Evolutionary conservation across 2,888 invertebrate species (phyloP), one percentile per base, ranked within the genome.

Genomic region (Rutpela maculata): DNA sequence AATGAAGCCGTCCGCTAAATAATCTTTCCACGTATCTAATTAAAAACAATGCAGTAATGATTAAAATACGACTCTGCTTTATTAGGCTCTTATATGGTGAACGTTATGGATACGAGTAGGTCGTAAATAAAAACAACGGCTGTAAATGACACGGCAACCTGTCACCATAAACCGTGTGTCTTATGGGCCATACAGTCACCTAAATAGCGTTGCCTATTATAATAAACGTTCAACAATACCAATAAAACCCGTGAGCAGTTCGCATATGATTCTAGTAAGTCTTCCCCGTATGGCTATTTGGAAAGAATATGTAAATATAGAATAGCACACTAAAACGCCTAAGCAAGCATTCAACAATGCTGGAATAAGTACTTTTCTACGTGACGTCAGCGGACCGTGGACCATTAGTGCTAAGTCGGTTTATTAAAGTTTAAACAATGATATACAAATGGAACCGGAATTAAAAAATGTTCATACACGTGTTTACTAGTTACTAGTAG

Each of bases 81-180:
- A 70, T 70, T 70, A 60, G 70, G 57, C 65, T 73, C 73, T 73
- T 73, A 65, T 73, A 73, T 65, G 65, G 73, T 65, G 65, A 31
- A 73, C 73, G 65, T 73, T 73, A 66, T 73, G 73, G 56, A 65
- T 73, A 73, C 73, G 35, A 59, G 73, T 35, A 12, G 9, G 35
- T 56, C 65, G 73, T 73, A 65, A 73, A 73, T 65, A 73, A 73
- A 73, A 65, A 59, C 15, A 56, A 65, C 65, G 56, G 56, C 65
- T 65, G 63, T 73, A 63, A 73, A 73, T 73, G 73, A 73, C 65
- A 73, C 73, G 65, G 65, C 65, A 73, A 66, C 73, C 73, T 65
- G 73, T 73, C 73, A 56, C 65, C 55, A 65, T 73, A 73, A 73
- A 73, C 31, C 19, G 9, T 31, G 73, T 50, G 73, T 62, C 73